Evolutionary conservation across 2,113 vertebrate genomes (phyloP), one percentile per base, ranked within the genome.

Genomic region (Archocentrus centrarchus): DNA sequence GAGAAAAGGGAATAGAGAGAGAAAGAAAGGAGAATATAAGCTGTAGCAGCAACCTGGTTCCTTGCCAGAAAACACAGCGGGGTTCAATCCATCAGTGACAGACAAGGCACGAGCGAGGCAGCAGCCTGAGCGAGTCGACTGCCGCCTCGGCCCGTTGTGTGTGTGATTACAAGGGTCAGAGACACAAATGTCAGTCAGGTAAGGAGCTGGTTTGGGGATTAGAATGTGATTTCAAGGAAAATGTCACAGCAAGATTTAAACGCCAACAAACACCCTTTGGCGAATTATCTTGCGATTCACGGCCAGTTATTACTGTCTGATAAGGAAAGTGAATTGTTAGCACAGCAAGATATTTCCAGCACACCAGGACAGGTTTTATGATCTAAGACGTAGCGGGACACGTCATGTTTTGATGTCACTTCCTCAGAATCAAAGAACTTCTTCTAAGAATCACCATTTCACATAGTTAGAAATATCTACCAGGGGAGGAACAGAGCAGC

Each of bases 51-150:
- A 50, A 18, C 30, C 63, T 60, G 77, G 70, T 85, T 78, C 85
- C 77, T 27, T 64, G 59, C 79, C 81, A 84, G 82, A 62, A 86
- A 83, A 84, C 81, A 58, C 2, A 10, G 78, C 17, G 27, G 68
- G 59, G 64, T 87, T 87, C 50, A 62, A 88, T 79, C 85, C 83
- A 63, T 68, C 24, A 11, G 55, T 76, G 79, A 88, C 85, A 83
- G 83, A 61, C 24, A 30, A 80, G 86, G 53, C 60, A 17, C 7
- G 44, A 77, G 78, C 55, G 10, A 63, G 60, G 68, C 79, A 44
- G 59, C 84, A 75, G 78, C 27, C 75, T 22, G 60, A 73, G 63
- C 59, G 13, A 18, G 30, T 57, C 27, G 61, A 41, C 64, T 50
- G 88, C 81, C 32, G 66, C 60, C 58, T 70, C 14, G 15, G 75